These are phyloP conservation scores for Syrrhaptes paradoxus DNA, from an alignment of 2,113 vertebrate genomes.

Conservation along the genomic window DNA sequence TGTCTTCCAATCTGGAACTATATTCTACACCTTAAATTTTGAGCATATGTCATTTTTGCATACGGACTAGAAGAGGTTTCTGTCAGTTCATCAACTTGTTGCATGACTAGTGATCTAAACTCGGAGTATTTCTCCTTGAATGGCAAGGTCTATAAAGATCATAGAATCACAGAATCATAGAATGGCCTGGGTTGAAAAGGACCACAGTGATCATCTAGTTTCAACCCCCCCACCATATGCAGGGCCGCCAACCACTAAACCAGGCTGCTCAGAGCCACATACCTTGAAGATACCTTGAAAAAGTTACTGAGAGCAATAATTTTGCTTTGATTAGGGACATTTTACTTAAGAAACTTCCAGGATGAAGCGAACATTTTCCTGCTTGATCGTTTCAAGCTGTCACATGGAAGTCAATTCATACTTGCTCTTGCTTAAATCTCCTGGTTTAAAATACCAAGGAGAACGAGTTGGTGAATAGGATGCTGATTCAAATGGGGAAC, in stretches of 20 bases:
- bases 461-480: not conserved
- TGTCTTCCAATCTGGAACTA: not conserved
- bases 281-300: not conserved
- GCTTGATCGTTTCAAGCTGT: not conserved
- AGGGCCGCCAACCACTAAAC: too few relatives aligned
- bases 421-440: not conserved
- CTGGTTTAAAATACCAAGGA: not conserved
- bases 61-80: not conserved
- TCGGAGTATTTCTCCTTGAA: not conserved
- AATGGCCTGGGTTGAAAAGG: too few relatives aligned
- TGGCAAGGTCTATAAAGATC: not conserved
- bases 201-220: too few relatives aligned
- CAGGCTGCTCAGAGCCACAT: too few relatives aligned
- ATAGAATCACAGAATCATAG: too few relatives aligned
- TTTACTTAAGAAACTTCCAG: not conserved
- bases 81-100: not conserved
- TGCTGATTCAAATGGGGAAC: not conserved
- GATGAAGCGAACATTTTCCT: not conserved
- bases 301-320: not conserved
- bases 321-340: not conserved
- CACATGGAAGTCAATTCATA: not conserved
- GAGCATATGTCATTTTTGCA: not conserved
- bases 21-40: not conserved
- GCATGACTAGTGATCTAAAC: not conserved
- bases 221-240: too few relatives aligned